These are phyloP conservation scores for Macrostomum cliftonense DNA, from an alignment of 2,888 invertebrate species.

Conservation along the genomic window DNA sequence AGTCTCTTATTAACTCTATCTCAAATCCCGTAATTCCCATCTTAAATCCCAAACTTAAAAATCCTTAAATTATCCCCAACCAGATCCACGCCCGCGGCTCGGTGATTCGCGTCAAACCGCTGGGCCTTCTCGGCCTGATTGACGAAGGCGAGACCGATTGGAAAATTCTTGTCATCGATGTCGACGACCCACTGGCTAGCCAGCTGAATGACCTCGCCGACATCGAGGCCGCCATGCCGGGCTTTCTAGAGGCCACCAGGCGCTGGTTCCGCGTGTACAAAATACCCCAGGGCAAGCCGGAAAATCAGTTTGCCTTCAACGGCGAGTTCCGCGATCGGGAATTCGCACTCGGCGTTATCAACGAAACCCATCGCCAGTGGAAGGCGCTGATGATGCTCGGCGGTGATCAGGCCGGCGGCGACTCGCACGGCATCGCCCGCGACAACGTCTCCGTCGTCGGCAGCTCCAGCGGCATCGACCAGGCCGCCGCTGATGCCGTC, in stretches of 20 bases:
- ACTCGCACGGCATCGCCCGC: too few species aligned
- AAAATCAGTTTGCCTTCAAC: conserved; percentile 50
- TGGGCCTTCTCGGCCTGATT: conserved; percentile 79
- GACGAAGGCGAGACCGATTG: conserved; percentile 98
- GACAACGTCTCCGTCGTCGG: too few species aligned
- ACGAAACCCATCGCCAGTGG: conserved; percentile 2
- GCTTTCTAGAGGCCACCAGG: conserved; percentile 66
- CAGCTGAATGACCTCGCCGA: conserved; percentile 65
- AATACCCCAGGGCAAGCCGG: conserved; percentile 83
- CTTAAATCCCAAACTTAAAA: too few species aligned
- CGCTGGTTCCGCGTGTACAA: conserved; percentile 99
- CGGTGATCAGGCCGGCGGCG: too few species aligned
- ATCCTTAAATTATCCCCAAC: conserved; percentile 1
- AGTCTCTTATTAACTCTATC: too few species aligned
- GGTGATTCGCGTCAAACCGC: conserved; percentile 64
- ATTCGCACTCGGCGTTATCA: not conserved
- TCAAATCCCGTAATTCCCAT: too few species aligned
- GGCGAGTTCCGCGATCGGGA: not conserved
- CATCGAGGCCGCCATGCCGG: conserved; percentile 74
- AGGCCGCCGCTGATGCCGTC: too few species aligned
- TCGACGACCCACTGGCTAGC: conserved; percentile 68
- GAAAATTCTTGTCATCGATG: conserved; percentile 83
- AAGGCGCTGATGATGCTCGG: not conserved
- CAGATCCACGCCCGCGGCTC: conserved; percentile 51
- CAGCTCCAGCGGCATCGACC: too few species aligned